Evolutionary conservation across 2,888 invertebrate genomes (phyloP), one percentile per base, ranked within the genome.

Genomic region (Seira musarum): DNA sequence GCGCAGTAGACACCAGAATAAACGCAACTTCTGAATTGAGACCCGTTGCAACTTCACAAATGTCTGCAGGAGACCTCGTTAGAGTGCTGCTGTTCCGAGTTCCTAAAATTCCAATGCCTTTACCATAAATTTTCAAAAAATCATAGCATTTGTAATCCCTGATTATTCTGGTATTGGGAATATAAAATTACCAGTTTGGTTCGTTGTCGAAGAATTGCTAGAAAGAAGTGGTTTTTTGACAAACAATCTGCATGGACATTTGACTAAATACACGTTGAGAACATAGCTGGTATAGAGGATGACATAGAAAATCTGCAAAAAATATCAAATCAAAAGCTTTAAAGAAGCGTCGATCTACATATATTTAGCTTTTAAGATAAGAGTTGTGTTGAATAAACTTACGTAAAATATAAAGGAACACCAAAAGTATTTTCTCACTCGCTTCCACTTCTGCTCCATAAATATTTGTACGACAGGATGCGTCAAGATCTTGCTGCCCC

Each of bases 381-480:
- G n/a, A 65, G 5, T 46, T 73, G 21, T 2, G 53, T 71, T 17
- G n/a, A n/a, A n/a, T 17, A 24, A 1, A 65, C 85, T 81, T 75
- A 85, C 84, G 69, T 85, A 85, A 57, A 80, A 80, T n/a, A 84
- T 63, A 21, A 83, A 77, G 13, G 81, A 78, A 8, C 66, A 30
- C 73, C 82, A 75, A 64, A 84, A 85, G 46, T 83, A 82, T 57
- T 83, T 84, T 6, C 83, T 66, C 53, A 85, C 83, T 13, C 83
- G 73, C 53, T 75, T 81, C 85, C 85, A 85, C 67, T 85, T 85
- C 30, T 82, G 81, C 61, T 85, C 80, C 19, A 85, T 77, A 74
- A 85, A 85, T 17, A 85, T 80, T 17, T 76, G 77, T 19, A 83
- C 82, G 10, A 84, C 79, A 0, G 85, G 85, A 80, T 85, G 84